Percentiles rank a stretch among this genome's conserved stretches.
phyloP scores from a whole-genome alignment of 1,140 invertebrate species.

The Drosophila truncata region DNA sequence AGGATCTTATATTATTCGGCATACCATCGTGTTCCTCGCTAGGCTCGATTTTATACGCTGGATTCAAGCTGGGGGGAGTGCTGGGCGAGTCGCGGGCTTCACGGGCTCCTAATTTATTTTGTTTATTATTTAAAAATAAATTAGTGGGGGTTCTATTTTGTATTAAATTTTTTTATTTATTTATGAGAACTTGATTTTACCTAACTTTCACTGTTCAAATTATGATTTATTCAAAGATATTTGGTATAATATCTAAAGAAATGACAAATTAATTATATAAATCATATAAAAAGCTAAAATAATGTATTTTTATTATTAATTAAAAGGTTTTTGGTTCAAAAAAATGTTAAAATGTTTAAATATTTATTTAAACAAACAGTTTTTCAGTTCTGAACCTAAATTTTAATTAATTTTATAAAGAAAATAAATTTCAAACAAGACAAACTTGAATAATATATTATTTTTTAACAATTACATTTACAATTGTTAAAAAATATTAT shows the following conservation, averaged over 20 bases:
- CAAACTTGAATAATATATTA: background rate
- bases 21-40: conserved; percentile 84
- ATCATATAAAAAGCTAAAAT: background rate
- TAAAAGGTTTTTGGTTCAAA: background rate
- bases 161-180: background rate
- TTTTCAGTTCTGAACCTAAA: background rate
- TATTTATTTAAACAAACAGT: background rate
- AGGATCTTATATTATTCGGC: conserved; percentile 11
- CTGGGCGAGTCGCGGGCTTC: conserved; percentile 81
- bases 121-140: conserved; percentile 11
- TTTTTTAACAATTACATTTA: background rate
- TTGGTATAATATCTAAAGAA: too few species aligned
- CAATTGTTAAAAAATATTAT: too few species aligned
- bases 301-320: background rate
- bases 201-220: too few species aligned
- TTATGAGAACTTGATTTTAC: too few species aligned
- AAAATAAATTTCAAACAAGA: background rate
- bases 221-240: too few species aligned
- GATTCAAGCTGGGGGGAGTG: conserved; percentile 83
- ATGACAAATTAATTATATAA: too few species aligned
- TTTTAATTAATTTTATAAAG: background rate
- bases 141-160: background rate
- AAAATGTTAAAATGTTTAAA: background rate
- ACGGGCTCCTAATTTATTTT: conserved; percentile 65
- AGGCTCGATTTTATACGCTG: conserved; percentile 83